Evolutionary conservation across 2,888 invertebrate species (phyloP).

Genomic region (Pristionchus japonicus): DNA sequence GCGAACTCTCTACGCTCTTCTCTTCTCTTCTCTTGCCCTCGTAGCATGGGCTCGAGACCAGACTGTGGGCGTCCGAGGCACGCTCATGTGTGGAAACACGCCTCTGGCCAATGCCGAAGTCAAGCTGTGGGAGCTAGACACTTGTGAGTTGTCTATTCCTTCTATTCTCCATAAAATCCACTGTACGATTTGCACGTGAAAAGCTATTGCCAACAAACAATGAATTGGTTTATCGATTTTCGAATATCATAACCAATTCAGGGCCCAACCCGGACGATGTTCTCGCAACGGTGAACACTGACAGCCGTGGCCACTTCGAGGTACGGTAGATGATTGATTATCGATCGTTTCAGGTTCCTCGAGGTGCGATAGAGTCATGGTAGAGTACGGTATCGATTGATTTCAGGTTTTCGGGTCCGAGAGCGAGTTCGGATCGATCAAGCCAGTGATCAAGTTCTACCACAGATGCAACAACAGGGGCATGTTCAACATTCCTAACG

Average conservation of each 20-base stretch:
- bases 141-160: not conserved
- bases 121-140: slow-evolving; percentile 45
- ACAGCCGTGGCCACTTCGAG: slow-evolving; percentile 16
- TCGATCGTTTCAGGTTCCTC: too few relatives aligned
- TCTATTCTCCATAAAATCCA: not conserved
- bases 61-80: slow-evolving; percentile 3
- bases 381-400: not conserved
- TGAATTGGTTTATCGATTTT: not conserved
- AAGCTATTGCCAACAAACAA: too few relatives aligned
- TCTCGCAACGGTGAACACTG: not conserved
- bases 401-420: not conserved
- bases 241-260: not conserved
- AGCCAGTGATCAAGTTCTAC: not conserved
- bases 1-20: not conserved
- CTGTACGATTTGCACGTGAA: too few relatives aligned
- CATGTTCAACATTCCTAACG: not conserved
- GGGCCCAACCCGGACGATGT: slow-evolving; percentile 42
- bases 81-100: not conserved
- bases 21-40: slow-evolving; percentile 2
- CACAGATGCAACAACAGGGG: not conserved
- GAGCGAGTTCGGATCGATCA: not conserved
- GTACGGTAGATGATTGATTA: not conserved
- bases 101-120: slow-evolving; percentile 25
- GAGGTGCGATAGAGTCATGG: not conserved
- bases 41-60: not conserved